Base-by-base conservation (phyloP, 1,140 invertebrate genomes). In the Drosophila erecta region DNA sequence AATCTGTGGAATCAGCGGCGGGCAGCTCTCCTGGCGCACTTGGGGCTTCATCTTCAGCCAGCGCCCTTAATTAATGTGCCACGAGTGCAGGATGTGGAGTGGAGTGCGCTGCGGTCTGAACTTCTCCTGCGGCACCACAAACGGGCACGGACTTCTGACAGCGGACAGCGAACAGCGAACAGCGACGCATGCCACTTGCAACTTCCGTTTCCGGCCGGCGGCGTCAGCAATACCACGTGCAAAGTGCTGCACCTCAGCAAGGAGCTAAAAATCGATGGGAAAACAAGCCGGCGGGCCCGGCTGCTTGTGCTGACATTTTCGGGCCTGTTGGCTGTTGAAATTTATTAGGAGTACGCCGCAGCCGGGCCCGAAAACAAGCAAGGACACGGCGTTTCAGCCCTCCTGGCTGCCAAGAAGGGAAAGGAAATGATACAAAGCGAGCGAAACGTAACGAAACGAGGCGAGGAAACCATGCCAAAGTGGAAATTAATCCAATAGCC, bases 181-280 rank as follows among this genome's bases (percentile, higher is more conserved):
- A 58, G 77, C 81, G 77, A 86, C 83, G 81, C 78, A 87, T 79
- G 81, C 74, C 75, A 86, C 64, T 81, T 86, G 81, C 74, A 67
- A 87, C 78, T 78, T 86, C 83, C 81, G 81, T 58, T 86, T 81
- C 78, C 78, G 74, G 50, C 43, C 46, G 53, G 33, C 60, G 66
- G 54, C 53, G 59, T 43, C 33, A 47, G 58, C 70, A 55, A 27
- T n/a, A 12, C 46, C 43, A 27, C 55, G 22, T 38, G 65, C 33
- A 49, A 74, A 70, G 59, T 66, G 57, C 37, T 67, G 62, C 58
- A 73, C 59, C 79, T 30, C 27, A 30, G 55, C 43, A 65, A 55
- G 60, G 41, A 76, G 40, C 55, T 24, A 35, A 81, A 75, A 85
- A 78, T 81, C 79, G 43, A 84, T 75, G 58, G 5, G 46, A 58